These are phyloP conservation scores for Anarhynchus alexandrinus DNA, from an alignment of 2,113 vertebrate species.

Conservation along the genomic window DNA sequence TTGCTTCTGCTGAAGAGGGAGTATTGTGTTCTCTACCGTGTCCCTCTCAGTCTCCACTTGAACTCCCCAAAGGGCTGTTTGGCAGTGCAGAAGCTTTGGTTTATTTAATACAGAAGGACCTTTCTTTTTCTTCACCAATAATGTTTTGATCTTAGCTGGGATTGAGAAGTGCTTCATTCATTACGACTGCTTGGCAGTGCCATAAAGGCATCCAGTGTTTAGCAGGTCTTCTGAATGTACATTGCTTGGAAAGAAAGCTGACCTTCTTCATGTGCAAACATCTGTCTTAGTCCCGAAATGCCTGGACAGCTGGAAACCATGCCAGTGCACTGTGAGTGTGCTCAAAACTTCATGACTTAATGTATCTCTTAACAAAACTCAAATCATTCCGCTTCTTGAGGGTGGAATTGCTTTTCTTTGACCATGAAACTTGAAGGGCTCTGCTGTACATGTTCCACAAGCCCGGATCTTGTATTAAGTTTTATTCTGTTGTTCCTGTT, in stretches of 20 bases:
- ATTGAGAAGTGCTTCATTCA: constrained; percentile 32
- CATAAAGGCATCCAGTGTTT: constrained; percentile 48
- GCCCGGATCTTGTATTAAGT: background rate
- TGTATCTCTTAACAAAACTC: background rate
- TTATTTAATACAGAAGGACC: constrained; percentile 49
- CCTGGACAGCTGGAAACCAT: background rate
- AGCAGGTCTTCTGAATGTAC: constrained; percentile 24
- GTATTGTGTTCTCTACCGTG: background rate
- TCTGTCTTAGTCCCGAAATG: background rate
- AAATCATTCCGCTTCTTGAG: background rate
- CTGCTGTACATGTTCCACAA: background rate
- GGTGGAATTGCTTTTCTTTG: background rate
- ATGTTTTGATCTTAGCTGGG: constrained; percentile 42
- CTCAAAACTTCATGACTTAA: background rate
- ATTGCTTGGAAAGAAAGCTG: constrained; percentile 10
- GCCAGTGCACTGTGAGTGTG: background rate
- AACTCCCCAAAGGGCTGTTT: constrained; percentile 7
- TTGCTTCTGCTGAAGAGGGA: background rate
- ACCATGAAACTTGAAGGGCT: background rate
- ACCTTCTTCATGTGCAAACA: constrained; percentile 8
- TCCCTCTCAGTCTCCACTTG: constrained; percentile 23
- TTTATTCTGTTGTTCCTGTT: background rate
- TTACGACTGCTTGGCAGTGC: background rate
- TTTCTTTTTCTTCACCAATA: constrained; percentile 33
- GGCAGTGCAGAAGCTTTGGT: background rate